Percentiles rank a stretch among this genome's conserved stretches.
Evolutionary conservation across 2,113 vertebrate genomes (phyloP).

Genomic region (Coptodon bakossiorum): DNA sequence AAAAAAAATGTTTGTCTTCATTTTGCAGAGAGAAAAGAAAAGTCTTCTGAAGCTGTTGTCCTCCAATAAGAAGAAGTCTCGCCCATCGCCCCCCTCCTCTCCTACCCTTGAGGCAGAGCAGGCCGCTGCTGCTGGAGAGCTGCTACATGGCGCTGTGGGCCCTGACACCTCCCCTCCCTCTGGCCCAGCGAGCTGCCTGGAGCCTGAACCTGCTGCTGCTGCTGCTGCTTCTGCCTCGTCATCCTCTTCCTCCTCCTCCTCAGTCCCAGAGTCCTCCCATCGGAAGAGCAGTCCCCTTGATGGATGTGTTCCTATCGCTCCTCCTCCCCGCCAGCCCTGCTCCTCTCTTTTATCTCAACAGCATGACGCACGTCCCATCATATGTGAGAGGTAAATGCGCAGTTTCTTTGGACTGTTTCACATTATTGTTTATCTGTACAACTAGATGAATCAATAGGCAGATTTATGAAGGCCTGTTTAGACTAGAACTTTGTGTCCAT

Average conservation of each 20-base stretch:
- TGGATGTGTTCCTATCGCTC: slow-evolving; percentile 76
- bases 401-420: background rate
- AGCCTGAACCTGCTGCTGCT: slow-evolving; percentile 64
- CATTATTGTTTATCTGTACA: background rate
- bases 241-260: slow-evolving; percentile 35
- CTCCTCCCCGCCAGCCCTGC: slow-evolving; percentile 90
- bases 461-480: background rate
- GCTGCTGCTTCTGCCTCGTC: slow-evolving; percentile 2
- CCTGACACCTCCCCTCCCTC: slow-evolving; percentile 68
- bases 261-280: slow-evolving; percentile 65
- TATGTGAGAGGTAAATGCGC: slow-evolving; percentile 86
- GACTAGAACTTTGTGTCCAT: background rate
- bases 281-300: slow-evolving; percentile 78
- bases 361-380: slow-evolving; percentile 84
- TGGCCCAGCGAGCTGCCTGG: slow-evolving; percentile 40
- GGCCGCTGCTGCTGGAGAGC: slow-evolving; percentile 59
- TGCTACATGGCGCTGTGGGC: slow-evolving; percentile 82
- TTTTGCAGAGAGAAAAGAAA: slow-evolving; percentile 90
- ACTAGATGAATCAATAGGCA: background rate
- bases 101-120: slow-evolving; percentile 88
- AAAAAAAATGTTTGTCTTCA: background rate
- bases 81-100: slow-evolving; percentile 87
- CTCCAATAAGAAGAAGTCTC: slow-evolving; percentile 89
- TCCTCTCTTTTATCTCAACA: slow-evolving; percentile 82
- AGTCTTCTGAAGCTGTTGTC: slow-evolving; percentile 91